phyloP scores from a whole-genome alignment of 2,113 vertebrate species.

The Brachypteracias leptosomus region DNA sequence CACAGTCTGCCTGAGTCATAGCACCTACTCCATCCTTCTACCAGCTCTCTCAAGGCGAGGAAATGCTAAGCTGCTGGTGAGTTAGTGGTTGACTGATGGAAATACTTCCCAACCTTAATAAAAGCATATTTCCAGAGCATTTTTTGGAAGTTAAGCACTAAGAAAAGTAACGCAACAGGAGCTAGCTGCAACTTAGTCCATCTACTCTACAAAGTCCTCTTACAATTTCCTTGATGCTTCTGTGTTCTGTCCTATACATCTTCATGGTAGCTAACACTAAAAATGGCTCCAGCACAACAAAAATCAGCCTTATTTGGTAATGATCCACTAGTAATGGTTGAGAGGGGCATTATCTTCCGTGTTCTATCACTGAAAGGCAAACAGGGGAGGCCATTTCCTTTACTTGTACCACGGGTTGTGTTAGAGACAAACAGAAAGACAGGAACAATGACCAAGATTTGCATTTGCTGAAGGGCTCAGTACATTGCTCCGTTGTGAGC shows the following conservation, averaged over 20 bases:
- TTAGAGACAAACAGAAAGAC: neutral
- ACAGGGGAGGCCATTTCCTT: neutral
- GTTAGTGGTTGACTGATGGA: neutral
- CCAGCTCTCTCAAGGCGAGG: accelerated
- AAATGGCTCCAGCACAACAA: neutral
- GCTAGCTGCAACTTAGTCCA: neutral
- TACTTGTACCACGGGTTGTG: neutral
- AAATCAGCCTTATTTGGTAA: neutral
- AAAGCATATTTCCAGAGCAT: neutral
- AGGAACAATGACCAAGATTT: conserved; percentile 27
- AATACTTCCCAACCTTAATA: neutral
- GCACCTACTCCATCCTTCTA: neutral
- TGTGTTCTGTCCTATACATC: neutral
- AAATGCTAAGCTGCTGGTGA: neutral
- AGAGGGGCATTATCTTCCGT: neutral
- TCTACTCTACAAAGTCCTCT: neutral
- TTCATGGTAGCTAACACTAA: neutral
- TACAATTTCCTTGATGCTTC: neutral
- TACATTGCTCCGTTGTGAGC: conserved; percentile 29
- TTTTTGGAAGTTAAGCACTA: neutral
- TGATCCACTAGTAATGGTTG: neutral
- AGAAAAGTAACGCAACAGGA: neutral
- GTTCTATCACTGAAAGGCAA: neutral
- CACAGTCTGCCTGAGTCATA: neutral
- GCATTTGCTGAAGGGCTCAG: conserved; percentile 43